Evolutionary conservation across 2,113 vertebrate genomes (phyloP), one percentile per base, ranked within the genome.

Genomic region (Saccopteryx bilineata): DNA sequence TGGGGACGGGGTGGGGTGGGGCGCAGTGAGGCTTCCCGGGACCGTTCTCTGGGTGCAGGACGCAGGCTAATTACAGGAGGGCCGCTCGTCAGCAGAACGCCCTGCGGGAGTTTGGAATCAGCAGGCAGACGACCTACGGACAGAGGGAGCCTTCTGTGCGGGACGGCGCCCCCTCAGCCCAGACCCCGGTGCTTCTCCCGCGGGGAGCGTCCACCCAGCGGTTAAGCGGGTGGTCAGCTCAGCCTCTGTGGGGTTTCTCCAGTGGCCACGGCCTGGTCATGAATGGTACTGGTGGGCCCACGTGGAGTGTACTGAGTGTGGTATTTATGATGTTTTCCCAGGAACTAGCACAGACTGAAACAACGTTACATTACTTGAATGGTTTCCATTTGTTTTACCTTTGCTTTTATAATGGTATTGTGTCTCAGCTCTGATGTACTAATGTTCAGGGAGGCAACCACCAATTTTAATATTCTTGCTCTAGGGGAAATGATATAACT

Each of bases 21-120:
- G 39, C 7, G 61, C 50, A 4, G 15, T 4, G 9, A n/a, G 86
- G 92, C 78, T 52, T 60, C 7, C 7, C 7, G 90, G 75, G 63
- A 24, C 50, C 63, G 24, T 50, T 87, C 0, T 61, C 0, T 65
- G 65, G 31, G 18, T 23, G 24, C 80, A 6, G 0, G 48, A 79
- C 69, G 90, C 48, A 2, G 0, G 1, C 3, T 91, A 66, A 72
- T 66, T 71, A 50, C 10, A 7, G 68, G 79, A 63, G n/a, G 71
- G 15, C 0, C 5, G 78, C 82, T 1, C 0, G 31, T 46, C 93
- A 24, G 88, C 68, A 78, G 90, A 78, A 78, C 46, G 18, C 48
- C 56, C 12, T 19, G 72, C 19, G 31, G 84, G 81, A 93, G 39
- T 68, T 61, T 61, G 90, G 85, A 90, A 66, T 93, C 86, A 78